Percentiles rank a stretch among this genome's conserved stretches.
Evolutionary conservation across 2,888 invertebrate species (phyloP).

Genomic region (Galeopsomyia nigrocyanea): DNA sequence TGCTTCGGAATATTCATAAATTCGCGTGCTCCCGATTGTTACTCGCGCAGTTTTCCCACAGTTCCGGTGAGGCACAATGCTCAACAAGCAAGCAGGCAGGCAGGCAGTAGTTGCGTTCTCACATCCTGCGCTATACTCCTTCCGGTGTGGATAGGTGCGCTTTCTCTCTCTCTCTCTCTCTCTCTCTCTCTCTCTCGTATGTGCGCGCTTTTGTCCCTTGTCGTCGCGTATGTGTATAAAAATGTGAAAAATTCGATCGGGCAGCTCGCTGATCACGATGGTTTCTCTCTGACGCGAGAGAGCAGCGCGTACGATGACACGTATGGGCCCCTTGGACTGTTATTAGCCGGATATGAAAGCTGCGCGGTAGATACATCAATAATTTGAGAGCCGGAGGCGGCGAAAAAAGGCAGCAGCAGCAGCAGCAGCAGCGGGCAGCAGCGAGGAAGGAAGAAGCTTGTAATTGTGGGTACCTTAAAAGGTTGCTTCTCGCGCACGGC

Average conservation of each 20-base stretch:
- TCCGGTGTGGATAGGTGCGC: neutral
- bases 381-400: too few species aligned
- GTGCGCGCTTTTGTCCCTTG: neutral
- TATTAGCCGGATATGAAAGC: too few species aligned
- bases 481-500: constrained; percentile 2
- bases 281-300: constrained; percentile 21
- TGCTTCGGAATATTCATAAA: constrained; percentile 33
- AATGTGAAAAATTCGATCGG: neutral
- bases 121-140: constrained; percentile 22
- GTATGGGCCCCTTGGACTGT: neutral
- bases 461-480: constrained; percentile 15
- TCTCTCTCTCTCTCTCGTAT: too few species aligned
- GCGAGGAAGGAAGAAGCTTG: neutral
- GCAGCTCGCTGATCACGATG: neutral
- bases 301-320: neutral
- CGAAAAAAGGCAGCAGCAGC: too few species aligned
- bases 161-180: neutral
- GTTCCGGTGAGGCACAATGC: constrained; percentile 37
- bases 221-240: neutral
- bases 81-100: neutral
- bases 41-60: constrained; percentile 33
- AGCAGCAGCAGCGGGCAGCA: too few species aligned
- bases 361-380: too few species aligned
- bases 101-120: constrained; percentile 16
- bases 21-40: neutral